Percentiles rank a stretch among this genome's conserved stretches.
phyloP scores from a whole-genome alignment of 2,113 vertebrate species.

The Craseonycteris thonglongyai region DNA sequence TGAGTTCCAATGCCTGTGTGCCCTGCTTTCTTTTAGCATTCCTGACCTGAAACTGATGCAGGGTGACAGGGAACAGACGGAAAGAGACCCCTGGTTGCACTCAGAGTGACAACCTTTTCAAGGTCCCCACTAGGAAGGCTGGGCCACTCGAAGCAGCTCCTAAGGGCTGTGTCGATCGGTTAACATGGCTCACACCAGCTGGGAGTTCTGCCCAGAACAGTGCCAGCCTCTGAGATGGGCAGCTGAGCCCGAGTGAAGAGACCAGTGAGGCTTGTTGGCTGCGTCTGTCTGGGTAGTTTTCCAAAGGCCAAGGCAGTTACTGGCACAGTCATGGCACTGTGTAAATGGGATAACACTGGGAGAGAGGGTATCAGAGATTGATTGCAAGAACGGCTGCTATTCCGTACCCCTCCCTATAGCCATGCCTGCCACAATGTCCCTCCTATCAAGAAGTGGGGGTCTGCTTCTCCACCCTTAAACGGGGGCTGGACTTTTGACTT shows the following conservation, averaged over 20 bases:
- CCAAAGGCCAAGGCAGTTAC: not conserved
- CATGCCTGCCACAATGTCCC: not conserved
- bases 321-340: not conserved
- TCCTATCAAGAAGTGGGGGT: not conserved
- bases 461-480: not conserved
- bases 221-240: not conserved
- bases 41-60: constrained; percentile 80
- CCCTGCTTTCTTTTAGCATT: constrained; percentile 76
- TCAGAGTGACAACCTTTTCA: constrained; percentile 40
- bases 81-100: constrained; percentile 65
- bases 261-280: not conserved
- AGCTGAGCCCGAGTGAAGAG: not conserved
- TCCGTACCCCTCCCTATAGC: not conserved
- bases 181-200: not conserved
- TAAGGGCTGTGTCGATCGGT: not conserved
- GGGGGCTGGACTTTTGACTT: not conserved
- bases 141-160: constrained; percentile 24
- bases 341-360: not conserved
- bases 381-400: not conserved
- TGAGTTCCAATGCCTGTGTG: constrained; percentile 91
- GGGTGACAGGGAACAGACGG: constrained; percentile 76
- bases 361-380: not conserved
- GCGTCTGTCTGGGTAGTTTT: not conserved
- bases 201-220: not conserved
- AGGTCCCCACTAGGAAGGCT: constrained; percentile 18